Evolutionary conservation across 1,140 invertebrate species (phyloP).

Genomic region (Drosophila pandora): DNA sequence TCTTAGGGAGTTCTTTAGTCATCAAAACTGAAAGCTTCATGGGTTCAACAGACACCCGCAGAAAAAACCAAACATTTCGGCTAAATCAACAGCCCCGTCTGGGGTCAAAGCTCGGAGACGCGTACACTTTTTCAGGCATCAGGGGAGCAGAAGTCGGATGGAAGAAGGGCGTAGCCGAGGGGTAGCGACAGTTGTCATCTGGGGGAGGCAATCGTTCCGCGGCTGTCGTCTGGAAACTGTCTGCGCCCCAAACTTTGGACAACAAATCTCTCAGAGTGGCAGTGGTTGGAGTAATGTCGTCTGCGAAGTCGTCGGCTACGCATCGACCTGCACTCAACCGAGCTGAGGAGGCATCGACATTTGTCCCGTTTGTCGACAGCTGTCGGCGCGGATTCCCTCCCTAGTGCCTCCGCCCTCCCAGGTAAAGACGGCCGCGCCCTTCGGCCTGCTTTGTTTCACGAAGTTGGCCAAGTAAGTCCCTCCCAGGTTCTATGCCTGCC

Average conservation of each 20-base stretch:
- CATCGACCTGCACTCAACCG: slow-evolving; percentile 33
- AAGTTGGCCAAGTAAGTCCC: no score
- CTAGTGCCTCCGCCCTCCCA: not conserved
- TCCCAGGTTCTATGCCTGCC: no score
- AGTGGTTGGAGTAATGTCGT: slow-evolving; percentile 70
- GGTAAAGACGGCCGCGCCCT: not conserved
- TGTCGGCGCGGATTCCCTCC: not conserved
- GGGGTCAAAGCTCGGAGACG: slow-evolving; percentile 75
- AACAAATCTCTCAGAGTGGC: slow-evolving; percentile 70
- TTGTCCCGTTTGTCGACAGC: slow-evolving; percentile 27
- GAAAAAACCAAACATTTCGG: slow-evolving; percentile 44
- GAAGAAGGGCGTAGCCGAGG: not conserved
- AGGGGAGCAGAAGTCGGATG: not conserved
- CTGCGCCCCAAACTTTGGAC: slow-evolving; percentile 35
- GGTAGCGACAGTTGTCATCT: not conserved
- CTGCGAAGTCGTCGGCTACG: slow-evolving; percentile 53
- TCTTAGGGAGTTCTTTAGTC: no score
- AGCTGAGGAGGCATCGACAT: slow-evolving; percentile 10
- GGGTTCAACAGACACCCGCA: slow-evolving; percentile 10
- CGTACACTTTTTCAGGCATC: slow-evolving; percentile 55
- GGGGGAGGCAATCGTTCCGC: slow-evolving; percentile 22
- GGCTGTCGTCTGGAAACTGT: slow-evolving; percentile 60
- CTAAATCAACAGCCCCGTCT: slow-evolving; percentile 36
- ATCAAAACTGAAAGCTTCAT: no score
- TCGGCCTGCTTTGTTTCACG: no score